Conservation (phyloP, 2,113 vertebrate species). For the Phocoena phocoena region DNA sequence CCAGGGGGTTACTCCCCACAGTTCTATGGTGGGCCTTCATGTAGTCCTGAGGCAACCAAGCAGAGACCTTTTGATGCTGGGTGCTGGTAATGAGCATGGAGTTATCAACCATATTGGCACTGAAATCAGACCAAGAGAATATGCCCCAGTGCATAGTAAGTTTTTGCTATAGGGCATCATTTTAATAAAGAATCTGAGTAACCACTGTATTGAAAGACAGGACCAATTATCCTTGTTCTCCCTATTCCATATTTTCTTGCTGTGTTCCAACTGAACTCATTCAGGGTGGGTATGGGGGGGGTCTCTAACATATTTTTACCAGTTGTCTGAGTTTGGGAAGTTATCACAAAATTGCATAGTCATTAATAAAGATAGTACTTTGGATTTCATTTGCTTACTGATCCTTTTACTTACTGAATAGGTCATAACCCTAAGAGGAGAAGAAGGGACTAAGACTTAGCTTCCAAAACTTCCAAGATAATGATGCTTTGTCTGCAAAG, state of each 20-base stretch:
- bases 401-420: not conserved
- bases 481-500: not conserved
- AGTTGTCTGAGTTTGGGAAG: not conserved
- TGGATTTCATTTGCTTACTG: not conserved
- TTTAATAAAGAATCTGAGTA: not conserved
- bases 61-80: not conserved
- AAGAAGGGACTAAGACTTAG: not conserved
- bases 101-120: not conserved
- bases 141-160: not conserved
- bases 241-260: not conserved
- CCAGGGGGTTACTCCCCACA: not conserved
- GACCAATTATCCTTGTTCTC: not conserved
- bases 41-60: not conserved
- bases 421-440: not conserved
- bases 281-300: not conserved
- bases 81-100: not conserved
- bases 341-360: not conserved
- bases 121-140: not conserved
- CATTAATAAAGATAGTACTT: not conserved
- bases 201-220: not conserved
- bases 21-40: not conserved
- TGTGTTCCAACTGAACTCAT: not conserved
- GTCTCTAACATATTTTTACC: not conserved
- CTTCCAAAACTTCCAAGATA: not conserved
- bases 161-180: not conserved